Base-by-base conservation (phyloP, 2,888 invertebrate genomes). In the Pandemis corylana region DNA sequence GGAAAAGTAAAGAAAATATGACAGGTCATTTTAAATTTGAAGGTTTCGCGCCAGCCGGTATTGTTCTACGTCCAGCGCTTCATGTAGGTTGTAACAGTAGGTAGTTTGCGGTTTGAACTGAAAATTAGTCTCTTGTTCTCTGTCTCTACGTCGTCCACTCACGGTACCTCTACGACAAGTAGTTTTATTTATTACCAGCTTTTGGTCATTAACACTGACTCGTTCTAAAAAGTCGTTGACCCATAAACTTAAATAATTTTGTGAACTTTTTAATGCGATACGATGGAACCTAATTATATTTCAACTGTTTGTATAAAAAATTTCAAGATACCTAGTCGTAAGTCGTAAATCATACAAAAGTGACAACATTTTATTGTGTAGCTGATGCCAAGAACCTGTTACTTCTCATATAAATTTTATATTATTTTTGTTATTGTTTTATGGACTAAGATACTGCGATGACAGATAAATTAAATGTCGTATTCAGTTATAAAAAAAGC, bases 311-410 rank as follows among this genome's bases (percentile, higher is more conserved):
- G 20, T 53, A n/a, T 41, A 1, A 66, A 66, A 51, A 41, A 10
- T n/a, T 13, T 10, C 67, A 49, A 49, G 51, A 66, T 4, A 36
- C 28, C 28, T 36, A 36, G 28, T 36, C 28, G 28, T 36, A 13
- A 66, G 42, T 15, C 71, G 71, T 72, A 51, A 72, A 72, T 67
- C 61, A 61, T 61, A 36, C 28, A 49, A 59, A 53, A 13, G 56
- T 59, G 71, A 67, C 53, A 67, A 61, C 67, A 62, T 62, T 66
- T 71, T 61, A 67, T 56, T 41, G 61, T 66, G 66, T 51, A 67
- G 51, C 51, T 41, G 72, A 67, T 72, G 72, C 72, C 72, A 72
- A 67, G 66, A 67, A 46, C 62, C 56, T 71, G 71, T 71, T 65
- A 71, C 71, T 65, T 56, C 53, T 64, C 56, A 65, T 65, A 63